Base-by-base conservation (phyloP, 2,113 vertebrate species). In the Odontophorus gujanensis region DNA sequence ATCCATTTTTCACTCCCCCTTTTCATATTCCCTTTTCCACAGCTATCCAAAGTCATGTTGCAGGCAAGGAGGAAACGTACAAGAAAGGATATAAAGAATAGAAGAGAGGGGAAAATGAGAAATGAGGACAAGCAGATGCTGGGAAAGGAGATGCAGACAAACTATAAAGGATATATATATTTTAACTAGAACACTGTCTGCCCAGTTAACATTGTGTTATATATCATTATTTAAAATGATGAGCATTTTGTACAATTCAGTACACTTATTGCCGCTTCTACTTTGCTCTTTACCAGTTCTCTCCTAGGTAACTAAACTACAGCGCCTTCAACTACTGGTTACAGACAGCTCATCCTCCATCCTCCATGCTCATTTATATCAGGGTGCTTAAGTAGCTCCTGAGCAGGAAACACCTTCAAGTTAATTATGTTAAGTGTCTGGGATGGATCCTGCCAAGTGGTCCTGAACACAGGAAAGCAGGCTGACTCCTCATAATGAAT, bases 351-450 rank as follows among this genome's bases (percentile, higher is more conserved):
- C 94, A 94, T 72, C 80, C 87, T 91, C 80, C 69, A 90, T 71
- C 69, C 47, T 87, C 57, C 91, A 26, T 78, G 78, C 32, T 32
- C 83, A 59, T 78, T 95, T 91, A 88, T 88, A 65, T 85, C 51
- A 84, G 65, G 65, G 75, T 91, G 69, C 73, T 68, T 83, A 81
- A 91, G 81, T 58, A 90, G 57, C 82, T 86, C 62, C 90, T 11
- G 21, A 94, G 77, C 69, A 88, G 93, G 82, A 95, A 95, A 95
- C 85, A 95, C 76, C 87, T 91, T 85, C 79, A 78, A 67, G 57
- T 87, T 94, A 95, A 95, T 95, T 88, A 95, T 8, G 84, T 76
- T 95, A 81, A 92, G 88, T 76, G 84, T 86, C 73, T 95, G 73
- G 36, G 82, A 90, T 45, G 66, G 53, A 95, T 85, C 28, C 82